A percentile compares a stretch with the other conserved stretches of the same genome.
Evolutionary conservation across 30 jellyfish, hydroid and myxozoan genomes (phyloP).

Genomic region (Mastigias papua): DNA sequence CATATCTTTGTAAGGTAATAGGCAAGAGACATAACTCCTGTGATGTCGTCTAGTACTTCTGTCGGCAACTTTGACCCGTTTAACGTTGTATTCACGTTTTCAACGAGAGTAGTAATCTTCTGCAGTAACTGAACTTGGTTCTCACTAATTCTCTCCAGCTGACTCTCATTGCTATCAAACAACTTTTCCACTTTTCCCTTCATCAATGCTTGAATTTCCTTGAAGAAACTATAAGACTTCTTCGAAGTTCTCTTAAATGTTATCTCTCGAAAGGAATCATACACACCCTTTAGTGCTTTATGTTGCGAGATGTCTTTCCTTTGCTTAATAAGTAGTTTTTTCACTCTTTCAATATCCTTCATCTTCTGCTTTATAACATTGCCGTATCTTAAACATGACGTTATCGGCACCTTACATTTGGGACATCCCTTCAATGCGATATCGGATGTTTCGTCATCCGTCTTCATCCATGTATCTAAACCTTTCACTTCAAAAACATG

Average conservation of each 20-base stretch:
- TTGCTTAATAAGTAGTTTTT: slow-evolving; percentile 25
- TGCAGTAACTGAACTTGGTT: slow-evolving; percentile 37
- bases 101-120: background rate
- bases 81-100: background rate
- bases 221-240: background rate
- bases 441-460: background rate
- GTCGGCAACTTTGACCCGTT: background rate
- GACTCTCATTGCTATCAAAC: background rate
- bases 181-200: background rate
- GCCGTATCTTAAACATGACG: slow-evolving; percentile 56
- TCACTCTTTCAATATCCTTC: slow-evolving; percentile 63
- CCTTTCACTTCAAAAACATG: slow-evolving; percentile 78
- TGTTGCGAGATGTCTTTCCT: slow-evolving; percentile 5
- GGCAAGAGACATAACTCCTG: background rate
- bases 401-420: slow-evolving; percentile 68
- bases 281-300: background rate
- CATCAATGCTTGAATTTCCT: background rate
- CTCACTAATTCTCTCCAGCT: slow-evolving; percentile 26
- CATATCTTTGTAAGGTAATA: background rate
- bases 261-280: background rate
- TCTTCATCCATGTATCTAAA: slow-evolving; percentile 75
- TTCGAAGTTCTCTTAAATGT: background rate
- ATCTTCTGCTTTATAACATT: slow-evolving; percentile 28
- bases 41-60: background rate
- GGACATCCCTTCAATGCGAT: slow-evolving; percentile 79